These are phyloP conservation scores for Oscheius onirici DNA, from an alignment of 2,888 invertebrate species.

Conservation along the genomic window DNA sequence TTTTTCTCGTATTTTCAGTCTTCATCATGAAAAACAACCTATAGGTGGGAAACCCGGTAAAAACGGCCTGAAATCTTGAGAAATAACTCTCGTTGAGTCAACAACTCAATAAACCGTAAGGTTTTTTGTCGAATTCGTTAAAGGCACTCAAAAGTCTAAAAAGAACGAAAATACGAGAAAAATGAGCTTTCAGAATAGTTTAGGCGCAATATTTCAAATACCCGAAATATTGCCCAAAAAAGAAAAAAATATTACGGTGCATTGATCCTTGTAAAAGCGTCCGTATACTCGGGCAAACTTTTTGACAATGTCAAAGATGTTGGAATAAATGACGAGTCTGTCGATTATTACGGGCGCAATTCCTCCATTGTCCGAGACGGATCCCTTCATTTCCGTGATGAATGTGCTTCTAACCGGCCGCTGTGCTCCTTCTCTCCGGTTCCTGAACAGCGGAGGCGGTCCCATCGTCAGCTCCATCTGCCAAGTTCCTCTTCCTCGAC, in stretches of 20 bases:
- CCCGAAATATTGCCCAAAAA: too few species aligned
- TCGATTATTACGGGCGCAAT: slow-evolving; percentile 41
- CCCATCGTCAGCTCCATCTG: slow-evolving; percentile 63
- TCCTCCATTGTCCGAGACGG: slow-evolving; percentile 4
- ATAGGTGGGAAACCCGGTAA: too few species aligned
- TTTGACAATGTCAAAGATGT: slow-evolving; percentile 62
- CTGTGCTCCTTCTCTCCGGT: slow-evolving; percentile 31
- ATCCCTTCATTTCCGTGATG: not conserved
- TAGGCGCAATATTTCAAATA: too few species aligned
- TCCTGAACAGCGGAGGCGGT: slow-evolving; percentile 57
- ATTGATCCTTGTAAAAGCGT: slow-evolving; percentile 46
- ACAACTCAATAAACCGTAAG: too few species aligned
- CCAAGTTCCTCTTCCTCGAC: slow-evolving; percentile 44
- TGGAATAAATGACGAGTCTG: slow-evolving; percentile 42
- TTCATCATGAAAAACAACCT: too few species aligned
- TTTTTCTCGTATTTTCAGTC: too few species aligned
- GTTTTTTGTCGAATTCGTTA: too few species aligned
- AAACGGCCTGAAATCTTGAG: too few species aligned
- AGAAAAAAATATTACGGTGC: slow-evolving; percentile 46
- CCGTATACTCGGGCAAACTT: slow-evolving; percentile 60
- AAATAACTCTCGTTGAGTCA: too few species aligned
- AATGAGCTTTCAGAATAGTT: too few species aligned
- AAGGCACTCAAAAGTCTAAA: too few species aligned
- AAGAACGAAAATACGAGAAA: too few species aligned
- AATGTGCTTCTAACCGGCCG: not conserved